Conservation (phyloP, 2,797 vertebrate species). For the Borostomias antarcticus region DNA sequence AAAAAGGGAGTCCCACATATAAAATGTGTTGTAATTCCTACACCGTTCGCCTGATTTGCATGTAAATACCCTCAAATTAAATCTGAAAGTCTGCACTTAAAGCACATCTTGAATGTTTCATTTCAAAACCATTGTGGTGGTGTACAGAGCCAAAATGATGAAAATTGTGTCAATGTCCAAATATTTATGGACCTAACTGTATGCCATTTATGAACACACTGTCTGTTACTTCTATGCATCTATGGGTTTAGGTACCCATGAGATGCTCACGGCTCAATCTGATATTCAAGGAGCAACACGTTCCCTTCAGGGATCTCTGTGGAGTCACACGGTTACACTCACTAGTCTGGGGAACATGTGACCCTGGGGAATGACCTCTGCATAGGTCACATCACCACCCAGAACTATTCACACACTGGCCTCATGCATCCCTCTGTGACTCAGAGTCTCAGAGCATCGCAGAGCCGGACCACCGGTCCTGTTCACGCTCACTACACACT, state of each 20-base stretch:
- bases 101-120: too few relatives aligned
- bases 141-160: too few relatives aligned
- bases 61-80: too few relatives aligned
- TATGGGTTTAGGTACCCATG: not conserved
- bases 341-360: not conserved
- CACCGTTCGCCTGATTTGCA: too few relatives aligned
- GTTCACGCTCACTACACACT: too few relatives aligned
- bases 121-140: too few relatives aligned
- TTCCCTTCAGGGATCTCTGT: not conserved
- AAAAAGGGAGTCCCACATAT: too few relatives aligned
- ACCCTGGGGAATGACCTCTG: slow-evolving; percentile 9
- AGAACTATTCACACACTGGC: slow-evolving; percentile 1
- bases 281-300: not conserved
- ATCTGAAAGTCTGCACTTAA: too few relatives aligned
- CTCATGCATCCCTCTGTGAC: not conserved
- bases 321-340: not conserved
- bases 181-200: too few relatives aligned
- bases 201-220: not conserved
- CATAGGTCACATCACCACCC: slow-evolving; percentile 13
- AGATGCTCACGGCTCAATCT: not conserved
- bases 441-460: too few relatives aligned
- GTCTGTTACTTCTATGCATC: not conserved
- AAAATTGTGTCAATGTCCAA: too few relatives aligned
- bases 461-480: not conserved
- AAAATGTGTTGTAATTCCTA: too few relatives aligned